phyloP scores from a whole-genome alignment of 2,797 vertebrate species.

The Emydoidea blandingii region DNA sequence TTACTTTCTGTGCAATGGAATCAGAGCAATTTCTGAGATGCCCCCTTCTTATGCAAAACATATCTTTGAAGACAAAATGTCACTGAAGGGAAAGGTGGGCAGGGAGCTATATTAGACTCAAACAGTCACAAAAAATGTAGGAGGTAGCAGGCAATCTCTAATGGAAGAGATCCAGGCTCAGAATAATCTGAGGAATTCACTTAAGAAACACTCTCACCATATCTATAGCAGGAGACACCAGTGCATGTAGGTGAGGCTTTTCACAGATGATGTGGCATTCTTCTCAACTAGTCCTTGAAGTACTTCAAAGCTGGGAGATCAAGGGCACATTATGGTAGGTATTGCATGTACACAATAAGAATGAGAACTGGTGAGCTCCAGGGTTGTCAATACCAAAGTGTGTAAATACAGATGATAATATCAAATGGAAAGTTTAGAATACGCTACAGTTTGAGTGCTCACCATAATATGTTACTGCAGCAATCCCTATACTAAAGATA shows the following conservation, averaged over 20 bases:
- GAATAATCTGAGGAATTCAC: not conserved
- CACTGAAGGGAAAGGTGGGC: not conserved
- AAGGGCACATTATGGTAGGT: fast-evolving
- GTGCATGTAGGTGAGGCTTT: not conserved
- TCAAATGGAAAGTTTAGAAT: fast-evolving
- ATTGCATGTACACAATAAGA: not conserved
- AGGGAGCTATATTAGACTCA: not conserved
- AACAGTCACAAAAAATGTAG: not conserved
- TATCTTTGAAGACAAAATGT: not conserved
- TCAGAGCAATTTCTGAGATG: not conserved
- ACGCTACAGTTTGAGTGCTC: not conserved
- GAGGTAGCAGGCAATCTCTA: not conserved
- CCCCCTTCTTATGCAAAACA: not conserved
- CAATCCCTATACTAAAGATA: not conserved
- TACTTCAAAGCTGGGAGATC: not conserved
- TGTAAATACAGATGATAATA: not conserved
- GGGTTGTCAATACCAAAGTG: fast-evolving
- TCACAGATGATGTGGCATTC: not conserved
- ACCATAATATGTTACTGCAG: not conserved
- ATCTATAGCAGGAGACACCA: not conserved
- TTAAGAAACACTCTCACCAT: not conserved
- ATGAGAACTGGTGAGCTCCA: not conserved
- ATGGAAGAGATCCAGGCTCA: not conserved
- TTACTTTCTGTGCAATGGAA: not conserved
- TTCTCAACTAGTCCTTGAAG: not conserved